Evolutionary conservation across 2,888 invertebrate genomes (phyloP), one percentile per base, ranked within the genome.

Genomic region (Congeria kusceri): DNA sequence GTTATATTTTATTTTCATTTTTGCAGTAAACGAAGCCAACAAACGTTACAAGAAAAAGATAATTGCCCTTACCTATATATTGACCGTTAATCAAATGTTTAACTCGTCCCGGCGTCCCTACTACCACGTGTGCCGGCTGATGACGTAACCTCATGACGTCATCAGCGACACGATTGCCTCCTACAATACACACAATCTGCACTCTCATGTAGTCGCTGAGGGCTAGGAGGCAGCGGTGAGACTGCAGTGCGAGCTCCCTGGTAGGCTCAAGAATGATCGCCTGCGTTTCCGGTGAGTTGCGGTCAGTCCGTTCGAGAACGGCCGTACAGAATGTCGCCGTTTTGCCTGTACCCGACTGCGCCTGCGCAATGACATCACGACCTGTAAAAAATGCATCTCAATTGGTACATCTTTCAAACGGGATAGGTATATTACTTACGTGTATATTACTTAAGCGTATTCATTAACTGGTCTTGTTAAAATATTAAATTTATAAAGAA

Each of bases 311-410:
- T 95, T 99, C 98, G 84, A 99, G 95, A 94, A 99, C 98, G 74
- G 98, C 98, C 94, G 99, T 98, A 71, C 98, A 98, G 94, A 99
- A 99, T 29, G 99, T 99, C 80, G 99, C 99, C 69, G 99, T 99
- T 95, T 99, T 99, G 86, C 99, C 99, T 94, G 99, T 99, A 94
- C 96, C 99, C 86, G 99, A 99, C 95, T 99, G 99, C 86, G 99
- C 99, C 95, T 99, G 99, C 90, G 99, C 99, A 94, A 99, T 99
- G 81, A 99, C 99, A 94, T 99, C 99, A 92, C 96, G 96, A 78
- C 98, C 98, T 92, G 83, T 62, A 20, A 20, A 53, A 3, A 5
- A 39, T 39, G 74, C 88, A 65, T 7, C 5, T 29, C 29, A 7
- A 25, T 29, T 56, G 20, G 4, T 49, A 28, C n/a, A 27, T 15